Evolutionary conservation across 2,113 vertebrate species (phyloP), one percentile per base, ranked within the genome.

Genomic region (Pterocles burchelli): DNA sequence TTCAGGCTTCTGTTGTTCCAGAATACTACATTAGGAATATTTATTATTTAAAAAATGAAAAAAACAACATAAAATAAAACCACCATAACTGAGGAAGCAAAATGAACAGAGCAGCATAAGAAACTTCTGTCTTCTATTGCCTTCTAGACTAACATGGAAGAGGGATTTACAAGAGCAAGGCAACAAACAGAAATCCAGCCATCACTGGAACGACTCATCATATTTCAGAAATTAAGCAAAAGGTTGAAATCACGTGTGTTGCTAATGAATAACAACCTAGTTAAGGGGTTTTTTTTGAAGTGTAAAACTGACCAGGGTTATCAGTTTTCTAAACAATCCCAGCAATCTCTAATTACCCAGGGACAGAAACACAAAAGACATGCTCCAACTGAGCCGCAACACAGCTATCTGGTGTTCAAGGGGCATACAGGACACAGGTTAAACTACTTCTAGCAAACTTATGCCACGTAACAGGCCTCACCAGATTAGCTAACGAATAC

Each of bases 341-440:
- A 72, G 45, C 13, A 38, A 72, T 19, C 48, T 63, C 13, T 17
- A 38, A 36, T 34, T 24, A 46, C 9, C 6, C 71, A 78, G 31
- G 46, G 26, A 54, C 16, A 79, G n/a, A 52, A 3, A 16, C 4
- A 82, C 29, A 85, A 62, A 46, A 26, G 13, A 46, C 58, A 59
- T 0, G 0, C 8, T 8, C 26, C 54, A 24, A 2, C 1, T 1
- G 16, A 54, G 54, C 8, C 85, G 75, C 75, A 58, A 41, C 58
- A 72, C 6, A 63, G 24, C 43, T 65, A 21, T 33, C 17, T 29
- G 26, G 28, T 8, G 49, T 48, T 80, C 59, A 83, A 76, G 72
- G 71, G 62, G 62, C 52, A 74, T 0, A 10, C 0, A 2, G 38
- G 58, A 28, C 11, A 26, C 0, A 4, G 41, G 41, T 45, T 66